Evolutionary conservation across 2,797 vertebrate genomes (phyloP), one percentile per base, ranked within the genome.

Genomic region (Melanotaenia maccullochi): DNA sequence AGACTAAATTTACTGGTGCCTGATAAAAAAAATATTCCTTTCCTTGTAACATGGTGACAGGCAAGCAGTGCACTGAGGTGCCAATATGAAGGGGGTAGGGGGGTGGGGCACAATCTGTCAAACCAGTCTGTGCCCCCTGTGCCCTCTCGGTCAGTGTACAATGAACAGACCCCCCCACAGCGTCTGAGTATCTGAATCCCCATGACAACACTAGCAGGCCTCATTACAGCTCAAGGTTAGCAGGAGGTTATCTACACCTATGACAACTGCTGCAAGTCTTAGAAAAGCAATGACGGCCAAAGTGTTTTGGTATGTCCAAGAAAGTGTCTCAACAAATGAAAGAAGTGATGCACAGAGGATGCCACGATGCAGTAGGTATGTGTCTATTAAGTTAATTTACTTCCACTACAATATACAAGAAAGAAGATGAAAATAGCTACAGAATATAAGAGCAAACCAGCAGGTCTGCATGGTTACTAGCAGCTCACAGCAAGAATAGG

Each of bases 191-290:
- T 81, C 84, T 88, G 81, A 86, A 86, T 79, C 63, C 75, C 69
- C 67, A 59, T 81, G 88, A 92, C 75, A 91, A 89, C 75, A 77
- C 72, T 70, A 85, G 57, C 78, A 57, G 75, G 55, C 68, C 75
- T 85, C 79, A 85, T 90, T 90, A 89, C 74, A 86, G 86, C 86
- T 92, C 89, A 94, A 94, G 93, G 93, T 93, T 85, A 93, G 74
- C 76, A 62, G 64, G 81, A 92, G 89, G 90, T 93, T 89, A 87
- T 86, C 82, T 52, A 35, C 65, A 85, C 72, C 75, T 84, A 77
- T 89, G 88, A 93, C 87, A 86, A 76, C 58, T 73, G 81, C 73
- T 13, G 61, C 58, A 87, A 32, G 60, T 79, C 82, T 44, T 55
- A 20, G 42, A 76, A 58, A 68, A 75, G 54, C 16, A 20, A 24